phyloP scores from a whole-genome alignment of 2,888 invertebrate species.

The Tupiocoris notatus region DNA sequence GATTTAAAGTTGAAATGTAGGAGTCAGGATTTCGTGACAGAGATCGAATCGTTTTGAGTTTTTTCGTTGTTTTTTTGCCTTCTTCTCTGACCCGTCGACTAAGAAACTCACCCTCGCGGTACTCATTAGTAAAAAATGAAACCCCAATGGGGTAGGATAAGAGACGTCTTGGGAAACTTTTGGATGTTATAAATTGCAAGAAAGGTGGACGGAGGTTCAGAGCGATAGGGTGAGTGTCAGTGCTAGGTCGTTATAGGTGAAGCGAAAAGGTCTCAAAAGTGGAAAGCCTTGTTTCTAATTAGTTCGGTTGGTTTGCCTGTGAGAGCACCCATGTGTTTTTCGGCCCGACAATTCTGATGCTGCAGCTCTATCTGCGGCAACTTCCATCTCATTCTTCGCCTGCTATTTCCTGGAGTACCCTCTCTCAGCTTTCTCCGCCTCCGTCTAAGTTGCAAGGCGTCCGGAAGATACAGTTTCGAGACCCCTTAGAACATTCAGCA shows the following conservation, averaged over 20 bases:
- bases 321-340: slow-evolving; percentile 18
- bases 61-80: not conserved
- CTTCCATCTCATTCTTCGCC: too few species aligned
- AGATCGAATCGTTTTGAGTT: slow-evolving; percentile 18
- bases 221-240: not conserved
- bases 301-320: slow-evolving; percentile 32
- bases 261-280: slow-evolving; percentile 6
- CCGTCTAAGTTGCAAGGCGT: not conserved
- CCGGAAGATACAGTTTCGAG: not conserved
- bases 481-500: not conserved
- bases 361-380: too few species aligned
- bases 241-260: not conserved
- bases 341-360: not conserved
- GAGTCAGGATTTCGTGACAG: slow-evolving; percentile 17
- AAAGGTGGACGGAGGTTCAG: not conserved
- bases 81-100: slow-evolving; percentile 2
- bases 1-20: slow-evolving; percentile 5
- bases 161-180: not conserved
- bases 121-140: slow-evolving; percentile 19
- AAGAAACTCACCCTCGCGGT: not conserved
- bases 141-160: not conserved
- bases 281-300: slow-evolving; percentile 30
- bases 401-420: not conserved
- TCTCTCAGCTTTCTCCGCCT: not conserved
- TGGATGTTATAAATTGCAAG: not conserved